A percentile compares a stretch with the other conserved stretches of the same genome.
phyloP scores from a whole-genome alignment of 2,797 vertebrate genomes.

The Huso huso region DNA sequence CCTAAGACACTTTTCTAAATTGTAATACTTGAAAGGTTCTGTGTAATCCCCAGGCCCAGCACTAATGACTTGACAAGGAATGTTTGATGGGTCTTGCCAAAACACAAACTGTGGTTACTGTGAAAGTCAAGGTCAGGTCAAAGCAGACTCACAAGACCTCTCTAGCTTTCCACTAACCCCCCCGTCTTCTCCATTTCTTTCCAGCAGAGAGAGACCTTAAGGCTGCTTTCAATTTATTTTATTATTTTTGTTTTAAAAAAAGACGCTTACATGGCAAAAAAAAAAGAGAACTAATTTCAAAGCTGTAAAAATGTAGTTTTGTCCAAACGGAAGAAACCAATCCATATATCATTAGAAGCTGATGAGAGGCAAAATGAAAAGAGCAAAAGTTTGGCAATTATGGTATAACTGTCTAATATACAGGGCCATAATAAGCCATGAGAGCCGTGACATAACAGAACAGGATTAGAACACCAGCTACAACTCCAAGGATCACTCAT shows the following conservation, averaged over 20 bases:
- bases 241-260: neutral
- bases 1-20: too few relatives aligned
- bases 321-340: neutral
- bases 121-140: neutral
- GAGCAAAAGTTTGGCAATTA: too few relatives aligned
- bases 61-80: neutral
- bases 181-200: neutral
- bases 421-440: too few relatives aligned
- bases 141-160: conserved; percentile 1
- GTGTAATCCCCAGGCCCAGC: neutral
- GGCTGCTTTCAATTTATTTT: neutral
- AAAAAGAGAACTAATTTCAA: neutral
- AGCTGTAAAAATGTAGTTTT: neutral
- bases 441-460: too few relatives aligned
- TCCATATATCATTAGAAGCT: neutral
- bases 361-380: neutral
- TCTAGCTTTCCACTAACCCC: neutral
- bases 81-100: neutral
- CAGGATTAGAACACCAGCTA: too few relatives aligned
- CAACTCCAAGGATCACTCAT: too few relatives aligned
- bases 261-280: neutral
- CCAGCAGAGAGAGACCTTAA: neutral
- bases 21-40: neutral
- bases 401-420: too few relatives aligned
- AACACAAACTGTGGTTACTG: conserved; percentile 1